Conservation (phyloP, 2,113 vertebrate species). For the Morphnarchus princeps region DNA sequence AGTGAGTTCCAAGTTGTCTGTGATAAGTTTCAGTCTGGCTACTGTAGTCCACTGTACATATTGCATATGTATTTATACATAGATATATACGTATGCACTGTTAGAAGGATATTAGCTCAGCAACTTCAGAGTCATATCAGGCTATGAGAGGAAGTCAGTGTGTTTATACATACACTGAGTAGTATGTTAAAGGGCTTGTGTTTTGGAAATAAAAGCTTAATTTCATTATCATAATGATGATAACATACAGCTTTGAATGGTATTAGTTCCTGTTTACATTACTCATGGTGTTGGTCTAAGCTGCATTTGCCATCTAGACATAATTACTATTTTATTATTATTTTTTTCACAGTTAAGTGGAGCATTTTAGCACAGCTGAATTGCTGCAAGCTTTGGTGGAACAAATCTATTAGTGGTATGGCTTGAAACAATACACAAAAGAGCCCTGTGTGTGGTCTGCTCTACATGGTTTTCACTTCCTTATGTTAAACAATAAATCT, state of each 20-base stretch:
- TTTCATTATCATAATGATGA: constrained; percentile 57
- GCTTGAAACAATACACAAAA: constrained; percentile 83
- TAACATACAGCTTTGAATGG: constrained; percentile 54
- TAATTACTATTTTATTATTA: constrained; percentile 81
- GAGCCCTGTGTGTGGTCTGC: constrained; percentile 81
- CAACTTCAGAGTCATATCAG: background rate
- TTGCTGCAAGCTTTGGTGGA: constrained; percentile 76
- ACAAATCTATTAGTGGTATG: constrained; percentile 82
- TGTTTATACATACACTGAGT: constrained; percentile 6
- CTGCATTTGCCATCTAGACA: constrained; percentile 69
- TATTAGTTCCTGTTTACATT: constrained; percentile 73
- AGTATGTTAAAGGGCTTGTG: constrained; percentile 37
- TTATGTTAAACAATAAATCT: constrained; percentile 84
- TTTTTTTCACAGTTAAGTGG: constrained; percentile 81
- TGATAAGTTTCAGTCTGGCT: background rate
- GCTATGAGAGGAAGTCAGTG: background rate
- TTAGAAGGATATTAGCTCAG: constrained; percentile 16
- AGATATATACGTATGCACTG: background rate
- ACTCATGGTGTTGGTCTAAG: constrained; percentile 64
- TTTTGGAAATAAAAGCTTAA: constrained; percentile 66
- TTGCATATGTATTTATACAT: background rate
- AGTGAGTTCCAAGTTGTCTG: background rate
- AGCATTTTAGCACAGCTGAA: constrained; percentile 81
- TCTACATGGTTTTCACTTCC: constrained; percentile 75
- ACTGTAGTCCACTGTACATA: background rate